These are phyloP conservation scores for Paramacrobiotus metropolitanus DNA, from an alignment of 1,140 invertebrate genomes.

Conservation along the genomic window DNA sequence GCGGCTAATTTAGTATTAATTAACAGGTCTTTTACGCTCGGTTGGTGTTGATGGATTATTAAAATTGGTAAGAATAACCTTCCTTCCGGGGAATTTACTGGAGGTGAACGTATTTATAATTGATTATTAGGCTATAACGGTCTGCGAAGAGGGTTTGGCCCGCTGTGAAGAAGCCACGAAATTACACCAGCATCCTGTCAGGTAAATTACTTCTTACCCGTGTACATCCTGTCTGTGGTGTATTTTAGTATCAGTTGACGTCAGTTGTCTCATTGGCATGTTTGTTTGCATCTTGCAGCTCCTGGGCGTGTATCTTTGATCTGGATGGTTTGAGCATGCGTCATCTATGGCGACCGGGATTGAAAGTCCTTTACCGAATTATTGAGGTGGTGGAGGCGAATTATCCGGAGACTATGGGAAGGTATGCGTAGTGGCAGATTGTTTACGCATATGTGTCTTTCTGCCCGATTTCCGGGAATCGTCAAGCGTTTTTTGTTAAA, in stretches of 20 bases:
- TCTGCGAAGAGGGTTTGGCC: constrained; percentile 59
- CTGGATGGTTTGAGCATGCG: constrained; percentile 81
- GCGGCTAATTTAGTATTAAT: background rate
- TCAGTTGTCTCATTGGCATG: constrained; percentile 4
- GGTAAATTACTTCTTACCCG: constrained; percentile 17
- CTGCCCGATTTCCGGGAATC: background rate
- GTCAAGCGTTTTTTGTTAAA: background rate
- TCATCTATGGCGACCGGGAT: constrained; percentile 76
- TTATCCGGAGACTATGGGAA: constrained; percentile 83
- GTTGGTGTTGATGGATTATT: constrained; percentile 76
- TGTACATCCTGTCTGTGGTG: no score
- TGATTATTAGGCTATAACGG: constrained; percentile 14
- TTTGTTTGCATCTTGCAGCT: constrained; percentile 23
- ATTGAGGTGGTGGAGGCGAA: constrained; percentile 85
- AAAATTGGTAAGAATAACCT: constrained; percentile 41
- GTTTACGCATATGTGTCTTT: background rate
- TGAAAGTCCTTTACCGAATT: constrained; percentile 64
- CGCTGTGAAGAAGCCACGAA: constrained; percentile 58
- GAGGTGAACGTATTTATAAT: no score
- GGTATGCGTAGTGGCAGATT: constrained; percentile 15
- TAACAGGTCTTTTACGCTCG: constrained; percentile 62
- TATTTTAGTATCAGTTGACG: background rate
- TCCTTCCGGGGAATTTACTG: no score
- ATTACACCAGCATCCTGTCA: constrained; percentile 44
- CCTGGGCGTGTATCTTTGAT: constrained; percentile 74